Evolutionary conservation across 2,888 invertebrate genomes (phyloP), one percentile per base, ranked within the genome.

Genomic region (Agonopterix subpropinquella): DNA sequence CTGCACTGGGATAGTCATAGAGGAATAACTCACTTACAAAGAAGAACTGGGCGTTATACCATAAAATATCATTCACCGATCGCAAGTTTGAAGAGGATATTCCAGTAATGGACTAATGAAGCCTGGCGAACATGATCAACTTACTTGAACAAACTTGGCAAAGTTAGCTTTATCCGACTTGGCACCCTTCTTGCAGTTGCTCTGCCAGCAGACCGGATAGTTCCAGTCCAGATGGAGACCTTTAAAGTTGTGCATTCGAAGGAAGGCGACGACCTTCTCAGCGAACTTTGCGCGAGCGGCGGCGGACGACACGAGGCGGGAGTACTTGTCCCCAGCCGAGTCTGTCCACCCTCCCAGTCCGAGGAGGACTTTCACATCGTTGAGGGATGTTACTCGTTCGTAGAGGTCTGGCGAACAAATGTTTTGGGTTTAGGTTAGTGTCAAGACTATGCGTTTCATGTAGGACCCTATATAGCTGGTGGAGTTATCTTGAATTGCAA

Each of bases 271-370:
- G 0, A 92, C 89, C 49, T 92, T 92, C 1, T 92, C 83, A 2
- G 93, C 91, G 65, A 96, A 96, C 45, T 92, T 92, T 36, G 91
- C 82, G 10, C 96, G 90, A 4, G 92, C 89, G 0, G 90, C 84
- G 4, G 90, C 89, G 52, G 92, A 92, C 42, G 92, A 91, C 0
- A 95, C 95, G 28, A 97, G 76, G 10, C 93, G 90, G 0, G 96
- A 95, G 68, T 96, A 96, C 72, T 96, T 96, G 67, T 95, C 94
- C 0, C 95, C 96, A 0, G 93, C 91, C 0, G 96, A 97, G 76
- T 98, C 97, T 0, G 96, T 96, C 98, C 98, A 98, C 1, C 98
- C 98, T n/a, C 98, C 98, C 48, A 98, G 76, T 1, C 96, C 96
- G 36, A 98, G 80, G 5, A 96, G 75, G 0, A 95, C 92, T 57